Evolutionary conservation across 2,888 invertebrate genomes (phyloP).

Genomic region (Stenolophus ochropezus): DNA sequence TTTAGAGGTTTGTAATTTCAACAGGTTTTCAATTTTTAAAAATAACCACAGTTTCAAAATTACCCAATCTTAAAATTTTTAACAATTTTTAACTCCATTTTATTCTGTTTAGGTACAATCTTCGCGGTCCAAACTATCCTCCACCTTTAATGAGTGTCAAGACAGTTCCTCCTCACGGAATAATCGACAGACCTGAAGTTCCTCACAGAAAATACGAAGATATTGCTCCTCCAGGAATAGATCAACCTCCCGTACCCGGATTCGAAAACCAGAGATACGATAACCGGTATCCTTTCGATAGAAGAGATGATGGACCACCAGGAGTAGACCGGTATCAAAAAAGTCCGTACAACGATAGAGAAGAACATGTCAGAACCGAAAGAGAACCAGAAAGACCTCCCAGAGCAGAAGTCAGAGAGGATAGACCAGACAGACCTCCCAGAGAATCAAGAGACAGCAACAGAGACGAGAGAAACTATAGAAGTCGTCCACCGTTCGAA

Average conservation of each 20-base stretch:
- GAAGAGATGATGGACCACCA: conserved; percentile 62
- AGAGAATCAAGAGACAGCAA: conserved; percentile 67
- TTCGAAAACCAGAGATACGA: conserved; percentile 77
- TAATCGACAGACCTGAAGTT: conserved; percentile 62
- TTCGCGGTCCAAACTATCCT: conserved; percentile 63
- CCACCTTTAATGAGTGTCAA: conserved; percentile 61
- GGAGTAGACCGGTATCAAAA: conserved; percentile 63
- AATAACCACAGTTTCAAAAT: conserved; percentile 29
- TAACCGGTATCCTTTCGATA: conserved; percentile 61
- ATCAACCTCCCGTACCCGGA: conserved; percentile 79
- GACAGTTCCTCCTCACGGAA: conserved; percentile 62
- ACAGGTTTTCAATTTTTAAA: conserved; percentile 20
- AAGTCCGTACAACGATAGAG: conserved; percentile 50
- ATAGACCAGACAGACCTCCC: conserved; percentile 67
- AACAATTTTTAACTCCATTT: neutral
- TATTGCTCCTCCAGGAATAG: conserved; percentile 78
- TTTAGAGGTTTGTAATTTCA: conserved; percentile 39
- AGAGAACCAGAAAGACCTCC: conserved; percentile 49
- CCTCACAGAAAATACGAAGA: conserved; percentile 73
- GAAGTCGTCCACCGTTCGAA: conserved; percentile 67
- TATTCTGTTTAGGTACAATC: conserved; percentile 68
- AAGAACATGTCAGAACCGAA: neutral
- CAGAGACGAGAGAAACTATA: conserved; percentile 53
- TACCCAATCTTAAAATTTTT: neutral
- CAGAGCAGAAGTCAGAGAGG: conserved; percentile 61